Base-by-base conservation (phyloP, 2,113 vertebrate species). In the Clinocottus analis region DNA sequence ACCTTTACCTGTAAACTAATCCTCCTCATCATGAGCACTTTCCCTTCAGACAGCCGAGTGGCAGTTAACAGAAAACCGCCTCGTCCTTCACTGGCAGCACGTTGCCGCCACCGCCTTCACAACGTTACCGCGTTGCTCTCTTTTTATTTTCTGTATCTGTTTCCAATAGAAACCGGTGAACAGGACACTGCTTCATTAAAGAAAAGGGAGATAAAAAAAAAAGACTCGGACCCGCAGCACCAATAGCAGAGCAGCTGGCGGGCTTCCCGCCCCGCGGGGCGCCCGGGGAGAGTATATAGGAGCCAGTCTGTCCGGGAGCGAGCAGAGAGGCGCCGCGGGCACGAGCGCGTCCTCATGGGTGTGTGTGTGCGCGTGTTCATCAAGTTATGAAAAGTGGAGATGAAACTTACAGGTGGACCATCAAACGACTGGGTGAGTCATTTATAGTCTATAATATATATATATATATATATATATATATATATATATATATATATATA, bases 191-290 rank as follows among this genome's bases (percentile, higher is more conserved):
- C 5, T 79, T 64, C 21, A 60, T 49, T 23, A 58, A 64, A 58
- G n/a, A n/a, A n/a, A n/a, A n/a, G n/a, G n/a, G n/a, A n/a, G n/a
- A n/a, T n/a, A 31, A 60, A 11, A 60, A 58, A 29, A 41, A 39
- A 45, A 19, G 51, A 11, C 23, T 37, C 14, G 11, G n/a, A 8
- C 16, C 39, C 62, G 58, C 41, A 51, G 71, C 53, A 56, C 95
- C 95, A 95, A 94, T 94, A 75, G 83, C 67, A 82, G 35, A 45
- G 53, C 37, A 23, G 19, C 75, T 25, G 17, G 60, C 31, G 66
- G 84, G 59, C 83, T 95, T 97, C 96, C 95, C 96, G 96, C 96
- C 89, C 61, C 23, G 0, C 14, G 31, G 59, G 93, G 89, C 95
- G 96, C 96, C 90, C 45, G 45, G 17, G 61, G 39, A 3, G 39